Conservation (phyloP, 2,888 invertebrate genomes). For the Coenonympha arcania region DNA sequence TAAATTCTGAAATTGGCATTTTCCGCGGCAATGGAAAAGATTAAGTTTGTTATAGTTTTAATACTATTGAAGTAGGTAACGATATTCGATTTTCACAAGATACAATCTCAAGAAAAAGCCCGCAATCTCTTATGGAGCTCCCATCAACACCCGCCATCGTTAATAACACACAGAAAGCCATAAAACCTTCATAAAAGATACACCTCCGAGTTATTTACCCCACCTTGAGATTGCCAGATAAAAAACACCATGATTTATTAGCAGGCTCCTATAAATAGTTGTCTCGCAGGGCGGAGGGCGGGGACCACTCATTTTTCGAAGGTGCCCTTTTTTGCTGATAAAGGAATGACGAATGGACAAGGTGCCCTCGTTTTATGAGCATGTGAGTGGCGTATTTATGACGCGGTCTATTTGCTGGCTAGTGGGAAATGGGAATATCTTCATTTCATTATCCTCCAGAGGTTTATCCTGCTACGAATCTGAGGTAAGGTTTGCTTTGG, state of each 20-base stretch:
- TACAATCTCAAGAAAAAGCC: not conserved
- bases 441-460: not conserved
- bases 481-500: no score
- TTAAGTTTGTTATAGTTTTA: no score
- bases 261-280: slow-evolving; percentile 63
- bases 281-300: slow-evolving; percentile 62
- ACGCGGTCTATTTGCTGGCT: slow-evolving; percentile 16
- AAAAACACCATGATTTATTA: slow-evolving; percentile 62
- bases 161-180: slow-evolving; percentile 37
- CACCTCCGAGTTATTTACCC: slow-evolving; percentile 33
- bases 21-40: no score
- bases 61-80: no score
- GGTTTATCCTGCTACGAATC: no score
- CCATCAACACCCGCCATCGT: slow-evolving; percentile 37
- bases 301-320: slow-evolving; percentile 56
- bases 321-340: slow-evolving; percentile 63
- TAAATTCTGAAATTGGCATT: no score
- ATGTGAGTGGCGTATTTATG: slow-evolving; percentile 45
- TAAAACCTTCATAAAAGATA: slow-evolving; percentile 39
- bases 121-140: slow-evolving; percentile 4
- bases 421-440: not conserved
- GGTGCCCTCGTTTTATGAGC: slow-evolving; percentile 47
- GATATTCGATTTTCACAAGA: no score
- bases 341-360: slow-evolving; percentile 62
- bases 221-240: slow-evolving; percentile 62